Evolutionary conservation across 1,140 invertebrate species (phyloP).

Genomic region (Caenorhabditis latens): DNA sequence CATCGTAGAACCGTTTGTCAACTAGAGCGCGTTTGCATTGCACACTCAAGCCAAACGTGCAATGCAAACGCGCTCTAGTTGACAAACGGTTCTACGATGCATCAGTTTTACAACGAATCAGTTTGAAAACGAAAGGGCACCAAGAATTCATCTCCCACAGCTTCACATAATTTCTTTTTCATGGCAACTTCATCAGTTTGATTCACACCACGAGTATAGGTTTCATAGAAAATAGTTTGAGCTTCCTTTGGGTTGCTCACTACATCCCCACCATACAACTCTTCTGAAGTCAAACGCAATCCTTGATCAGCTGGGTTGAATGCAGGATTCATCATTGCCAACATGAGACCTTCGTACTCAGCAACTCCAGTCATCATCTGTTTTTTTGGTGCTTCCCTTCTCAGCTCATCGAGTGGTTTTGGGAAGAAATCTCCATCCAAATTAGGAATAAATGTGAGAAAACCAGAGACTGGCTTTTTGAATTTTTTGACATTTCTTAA

Average conservation of each 20-base stretch:
- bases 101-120: too few relatives aligned
- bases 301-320: neutral
- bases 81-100: too few relatives aligned
- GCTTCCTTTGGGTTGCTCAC: constrained; percentile 29
- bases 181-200: neutral
- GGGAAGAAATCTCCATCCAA: constrained; percentile 74
- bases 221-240: constrained; percentile 37
- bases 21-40: too few relatives aligned
- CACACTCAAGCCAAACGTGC: too few relatives aligned
- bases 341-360: constrained; percentile 71
- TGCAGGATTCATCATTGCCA: constrained; percentile 49
- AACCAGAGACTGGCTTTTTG: constrained; percentile 10
- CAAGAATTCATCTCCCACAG: constrained; percentile 37
- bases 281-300: neutral
- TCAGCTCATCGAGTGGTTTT: constrained; percentile 66
- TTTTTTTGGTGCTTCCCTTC: constrained; percentile 70
- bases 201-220: neutral
- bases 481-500: constrained; percentile 23
- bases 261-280: neutral
- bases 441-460: constrained; percentile 55
- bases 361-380: constrained; percentile 66
- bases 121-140: too few relatives aligned
- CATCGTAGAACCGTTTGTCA: too few relatives aligned
- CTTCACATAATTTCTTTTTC: constrained; percentile 54
- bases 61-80: too few relatives aligned